These are phyloP conservation scores for Prionchulus punctatus DNA, from an alignment of 2,888 invertebrate species.

Conservation along the genomic window DNA sequence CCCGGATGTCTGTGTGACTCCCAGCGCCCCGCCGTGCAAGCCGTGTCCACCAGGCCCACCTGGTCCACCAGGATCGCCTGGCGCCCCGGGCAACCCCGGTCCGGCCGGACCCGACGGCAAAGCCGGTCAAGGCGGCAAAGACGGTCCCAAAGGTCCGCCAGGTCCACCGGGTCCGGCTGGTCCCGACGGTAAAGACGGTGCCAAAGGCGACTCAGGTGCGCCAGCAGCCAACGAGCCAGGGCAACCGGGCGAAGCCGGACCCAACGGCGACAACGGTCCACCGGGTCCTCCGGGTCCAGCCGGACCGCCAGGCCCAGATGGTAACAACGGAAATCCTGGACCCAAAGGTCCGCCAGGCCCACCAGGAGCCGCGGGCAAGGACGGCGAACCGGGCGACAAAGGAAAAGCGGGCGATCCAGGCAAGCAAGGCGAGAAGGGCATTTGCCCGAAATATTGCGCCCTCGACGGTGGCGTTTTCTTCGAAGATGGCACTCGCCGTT, in stretches of 20 bases:
- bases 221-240: conserved; percentile 15
- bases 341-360: conserved; percentile 9
- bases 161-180: conserved; percentile 22
- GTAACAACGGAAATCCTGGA: conserved; percentile 7
- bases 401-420: conserved; percentile 9
- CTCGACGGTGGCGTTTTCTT: conserved; percentile 10
- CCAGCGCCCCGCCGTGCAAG: not conserved
- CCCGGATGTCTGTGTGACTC: conserved; percentile 8
- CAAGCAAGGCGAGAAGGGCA: conserved; percentile 6
- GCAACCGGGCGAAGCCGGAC: conserved; percentile 18
- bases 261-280: conserved; percentile 13
- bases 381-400: conserved; percentile 7
- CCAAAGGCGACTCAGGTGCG: not conserved
- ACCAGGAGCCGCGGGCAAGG: conserved; percentile 3
- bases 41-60: not conserved
- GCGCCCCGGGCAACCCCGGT: conserved; percentile 25
- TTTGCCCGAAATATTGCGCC: conserved; percentile 11
- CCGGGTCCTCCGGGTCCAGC: conserved; percentile 17
- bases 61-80: conserved; percentile 21
- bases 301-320: conserved; percentile 14
- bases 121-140: conserved; percentile 18
- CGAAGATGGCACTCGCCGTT: conserved; percentile 9
- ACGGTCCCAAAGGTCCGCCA: conserved; percentile 23
- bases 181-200: not conserved
- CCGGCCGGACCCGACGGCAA: conserved; percentile 24